Percentiles rank a stretch among this genome's conserved stretches.
phyloP scores from a whole-genome alignment of 1,140 invertebrate species.

The Drosophila ogumai region DNA sequence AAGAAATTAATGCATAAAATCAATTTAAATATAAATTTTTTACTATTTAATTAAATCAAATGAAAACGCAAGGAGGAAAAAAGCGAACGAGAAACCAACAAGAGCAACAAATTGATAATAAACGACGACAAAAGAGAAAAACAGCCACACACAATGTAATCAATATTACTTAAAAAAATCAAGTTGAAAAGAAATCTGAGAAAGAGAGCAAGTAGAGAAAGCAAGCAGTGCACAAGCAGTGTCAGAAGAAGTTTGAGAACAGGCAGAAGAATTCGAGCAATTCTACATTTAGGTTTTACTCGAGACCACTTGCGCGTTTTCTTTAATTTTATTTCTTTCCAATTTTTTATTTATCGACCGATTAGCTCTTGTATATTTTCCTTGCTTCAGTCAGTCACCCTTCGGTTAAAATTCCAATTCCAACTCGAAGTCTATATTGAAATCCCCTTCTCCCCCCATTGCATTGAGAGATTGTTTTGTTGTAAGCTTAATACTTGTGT shows the following conservation, averaged over 20 bases:
- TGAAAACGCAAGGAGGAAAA: slow-evolving; percentile 36
- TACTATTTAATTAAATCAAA: slow-evolving; percentile 77
- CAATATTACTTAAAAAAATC: slow-evolving; percentile 16
- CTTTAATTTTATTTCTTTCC: not conserved
- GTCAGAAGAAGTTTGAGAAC: not conserved
- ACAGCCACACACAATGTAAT: slow-evolving; percentile 27
- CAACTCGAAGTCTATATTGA: not conserved
- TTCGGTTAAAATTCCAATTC: slow-evolving; percentile 6
- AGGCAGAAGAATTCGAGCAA: slow-evolving; percentile 4
- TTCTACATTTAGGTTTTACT: slow-evolving; percentile 8
- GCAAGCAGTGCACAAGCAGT: not conserved
- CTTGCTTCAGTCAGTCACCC: not conserved
- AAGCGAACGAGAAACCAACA: slow-evolving; percentile 44
- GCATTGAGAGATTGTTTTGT: slow-evolving; percentile 42
- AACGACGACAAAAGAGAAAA: slow-evolving; percentile 47
- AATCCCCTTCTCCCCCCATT: slow-evolving; percentile 3
- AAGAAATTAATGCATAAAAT: slow-evolving; percentile 80
- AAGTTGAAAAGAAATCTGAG: not conserved
- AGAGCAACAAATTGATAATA: slow-evolving; percentile 58
- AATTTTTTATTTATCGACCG: not conserved
- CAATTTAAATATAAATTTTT: slow-evolving; percentile 79
- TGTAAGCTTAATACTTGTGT: slow-evolving; percentile 25
- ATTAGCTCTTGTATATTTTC: slow-evolving; percentile 5
- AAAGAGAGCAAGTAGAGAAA: not conserved
- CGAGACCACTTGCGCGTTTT: not conserved